These are phyloP conservation scores for Sebastes wilsoni DNA, from an alignment of 2,797 vertebrate species.

Conservation along the genomic window DNA sequence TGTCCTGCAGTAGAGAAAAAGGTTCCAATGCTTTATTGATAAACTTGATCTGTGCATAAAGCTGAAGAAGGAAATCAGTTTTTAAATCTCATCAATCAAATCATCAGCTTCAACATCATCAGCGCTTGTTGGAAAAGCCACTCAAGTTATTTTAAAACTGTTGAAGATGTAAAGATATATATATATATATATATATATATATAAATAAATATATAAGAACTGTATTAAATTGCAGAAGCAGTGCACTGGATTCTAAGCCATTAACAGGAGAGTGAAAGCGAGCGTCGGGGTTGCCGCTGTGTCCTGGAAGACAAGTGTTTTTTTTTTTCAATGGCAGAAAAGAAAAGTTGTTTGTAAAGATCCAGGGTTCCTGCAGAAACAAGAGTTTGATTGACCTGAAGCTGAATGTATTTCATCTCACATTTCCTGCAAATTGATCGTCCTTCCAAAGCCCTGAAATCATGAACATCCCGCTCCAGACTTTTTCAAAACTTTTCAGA, in stretches of 20 bases:
- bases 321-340: neutral
- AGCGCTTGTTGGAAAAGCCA: slow-evolving; percentile 21
- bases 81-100: slow-evolving; percentile 43
- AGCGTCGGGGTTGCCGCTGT: slow-evolving; percentile 1
- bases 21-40: slow-evolving; percentile 70
- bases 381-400: slow-evolving; percentile 22
- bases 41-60: slow-evolving; percentile 49
- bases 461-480: neutral
- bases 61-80: slow-evolving; percentile 10
- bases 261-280: slow-evolving; percentile 60
- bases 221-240: slow-evolving; percentile 73
- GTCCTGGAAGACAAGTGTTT: neutral
- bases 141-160: slow-evolving; percentile 42
- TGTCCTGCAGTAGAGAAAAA: slow-evolving; percentile 21
- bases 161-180: slow-evolving; percentile 65
- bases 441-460: slow-evolving; percentile 27
- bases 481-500: neutral
- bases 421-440: slow-evolving; percentile 11
- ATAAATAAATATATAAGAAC: slow-evolving; percentile 40
- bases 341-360: slow-evolving; percentile 9
- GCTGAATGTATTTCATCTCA: slow-evolving; percentile 72
- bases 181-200: slow-evolving; percentile 14
- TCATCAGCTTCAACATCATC: slow-evolving; percentile 27
- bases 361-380: slow-evolving; percentile 45
- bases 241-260: slow-evolving; percentile 84